These are phyloP conservation scores for Craseonycteris thonglongyai DNA, from an alignment of 2,113 vertebrate genomes.

Conservation along the genomic window DNA sequence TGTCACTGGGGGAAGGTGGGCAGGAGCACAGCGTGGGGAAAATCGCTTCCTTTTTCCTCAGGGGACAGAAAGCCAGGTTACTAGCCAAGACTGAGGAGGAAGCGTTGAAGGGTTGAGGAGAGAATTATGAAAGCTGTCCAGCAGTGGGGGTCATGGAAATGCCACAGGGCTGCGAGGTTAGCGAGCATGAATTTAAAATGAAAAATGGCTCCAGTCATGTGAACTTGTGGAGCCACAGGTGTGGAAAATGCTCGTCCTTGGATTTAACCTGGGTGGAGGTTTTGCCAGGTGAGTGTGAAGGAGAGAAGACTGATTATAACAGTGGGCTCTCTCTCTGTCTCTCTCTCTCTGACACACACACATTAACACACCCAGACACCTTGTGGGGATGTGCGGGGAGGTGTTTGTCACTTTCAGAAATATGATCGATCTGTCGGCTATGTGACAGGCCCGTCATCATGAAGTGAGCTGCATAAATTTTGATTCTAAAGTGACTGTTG, in stretches of 20 bases:
- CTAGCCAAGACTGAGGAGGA: too few relatives aligned
- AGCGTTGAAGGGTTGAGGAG: neutral
- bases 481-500: neutral
- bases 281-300: neutral
- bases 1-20: neutral
- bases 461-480: neutral
- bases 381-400: neutral
- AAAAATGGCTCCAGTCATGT: fast-evolving
- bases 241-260: neutral
- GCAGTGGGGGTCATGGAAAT: neutral
- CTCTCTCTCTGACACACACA: neutral
- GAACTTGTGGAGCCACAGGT: neutral
- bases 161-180: fast-evolving
- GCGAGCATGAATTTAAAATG: neutral
- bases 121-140: too few relatives aligned
- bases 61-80: neutral
- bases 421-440: neutral
- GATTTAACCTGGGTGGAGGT: neutral
- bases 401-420: neutral
- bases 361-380: neutral
- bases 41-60: neutral
- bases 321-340: neutral
- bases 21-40: neutral
- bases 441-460: neutral
- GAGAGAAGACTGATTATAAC: neutral